Evolutionary conservation across 2,113 vertebrate species (phyloP), one percentile per base, ranked within the genome.

Genomic region (Ifrita kowaldi): DNA sequence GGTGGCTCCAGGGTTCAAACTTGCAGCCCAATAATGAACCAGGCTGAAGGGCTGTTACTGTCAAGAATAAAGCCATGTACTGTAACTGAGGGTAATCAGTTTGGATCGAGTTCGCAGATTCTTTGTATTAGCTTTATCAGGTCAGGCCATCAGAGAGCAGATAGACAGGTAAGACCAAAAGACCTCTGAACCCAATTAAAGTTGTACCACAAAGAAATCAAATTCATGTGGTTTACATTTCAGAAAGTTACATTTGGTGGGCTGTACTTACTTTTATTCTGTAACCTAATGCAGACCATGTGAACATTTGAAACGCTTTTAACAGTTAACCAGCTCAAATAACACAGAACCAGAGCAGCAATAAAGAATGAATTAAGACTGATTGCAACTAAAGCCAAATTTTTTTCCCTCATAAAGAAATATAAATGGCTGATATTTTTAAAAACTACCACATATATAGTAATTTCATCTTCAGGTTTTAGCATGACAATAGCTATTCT

Each of bases 361-460:
- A 98, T 98, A 98, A 98, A 98, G 98, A 98, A 98, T 98, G 98
- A 98, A 98, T 98, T 98, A 98, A 98, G 97, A 97, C 97, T 97
- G 98, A 98, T 98, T 98, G 97, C 95, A 97, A 97, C 95, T 98
- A 96, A 96, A 97, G 98, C 98, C 97, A 98, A 96, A 44, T 37
- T 94, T 96, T 96, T 97, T 97, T 96, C 80, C 39, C 71, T 87
- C 93, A 97, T 96, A 97, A 97, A 97, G 96, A 92, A 97, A 88
- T 92, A 94, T 62, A 95, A 94, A 94, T 92, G 80, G 87, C 35
- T 84, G 83, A 87, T 93, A 59, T 81, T 84, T 92, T 93, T 95
- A 4, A 93, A 95, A 96, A 46, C 50, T 86, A 55, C 55, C 33
- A 74, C 70, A 77, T 70, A 77, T 75, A 67, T 20, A 46, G 33